Conservation (phyloP, 1,140 invertebrate species). For the Chrysomallon squamiferum region DNA sequence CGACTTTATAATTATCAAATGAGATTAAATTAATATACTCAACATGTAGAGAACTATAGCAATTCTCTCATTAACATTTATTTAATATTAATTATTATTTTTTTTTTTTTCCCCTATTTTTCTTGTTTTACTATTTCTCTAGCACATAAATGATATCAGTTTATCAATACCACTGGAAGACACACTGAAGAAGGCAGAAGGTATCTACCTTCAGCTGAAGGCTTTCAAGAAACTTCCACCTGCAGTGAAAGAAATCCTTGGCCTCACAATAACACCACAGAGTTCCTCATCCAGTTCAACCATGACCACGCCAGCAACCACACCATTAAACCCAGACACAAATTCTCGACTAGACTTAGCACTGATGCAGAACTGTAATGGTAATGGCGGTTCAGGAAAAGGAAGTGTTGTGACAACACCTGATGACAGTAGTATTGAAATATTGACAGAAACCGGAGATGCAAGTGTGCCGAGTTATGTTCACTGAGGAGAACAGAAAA, state of each 20-base stretch:
- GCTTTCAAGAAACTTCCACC: slow-evolving; percentile 62
- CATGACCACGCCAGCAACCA: slow-evolving; percentile 17
- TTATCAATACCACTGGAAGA: slow-evolving; percentile 81
- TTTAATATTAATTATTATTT: too few relatives aligned
- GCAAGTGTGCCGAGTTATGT: slow-evolving; percentile 1
- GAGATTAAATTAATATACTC: too few relatives aligned
- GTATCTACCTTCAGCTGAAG: slow-evolving; percentile 84
- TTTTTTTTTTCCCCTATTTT: too few relatives aligned
- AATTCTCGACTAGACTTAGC: slow-evolving; percentile 24
- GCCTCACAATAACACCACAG: slow-evolving; percentile 21
- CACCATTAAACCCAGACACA: slow-evolving; percentile 15
- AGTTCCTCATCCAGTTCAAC: slow-evolving; percentile 23
- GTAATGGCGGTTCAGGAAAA: slow-evolving; percentile 21
- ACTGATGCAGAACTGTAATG: slow-evolving; percentile 16
- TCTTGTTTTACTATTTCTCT: too few relatives aligned
- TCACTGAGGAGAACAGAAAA: slow-evolving; percentile 2
- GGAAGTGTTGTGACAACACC: slow-evolving; percentile 40
- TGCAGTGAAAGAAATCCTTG: slow-evolving; percentile 52
- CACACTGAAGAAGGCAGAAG: slow-evolving; percentile 84
- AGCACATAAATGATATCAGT: slow-evolving; percentile 94
- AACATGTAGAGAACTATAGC: too few relatives aligned
- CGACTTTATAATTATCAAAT: too few relatives aligned
- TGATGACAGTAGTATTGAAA: slow-evolving; percentile 57
- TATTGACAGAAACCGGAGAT: slow-evolving; percentile 36
- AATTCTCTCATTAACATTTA: too few relatives aligned